These are phyloP conservation scores for Sminthurides aquaticus DNA, from an alignment of 2,888 invertebrate genomes.

Conservation along the genomic window DNA sequence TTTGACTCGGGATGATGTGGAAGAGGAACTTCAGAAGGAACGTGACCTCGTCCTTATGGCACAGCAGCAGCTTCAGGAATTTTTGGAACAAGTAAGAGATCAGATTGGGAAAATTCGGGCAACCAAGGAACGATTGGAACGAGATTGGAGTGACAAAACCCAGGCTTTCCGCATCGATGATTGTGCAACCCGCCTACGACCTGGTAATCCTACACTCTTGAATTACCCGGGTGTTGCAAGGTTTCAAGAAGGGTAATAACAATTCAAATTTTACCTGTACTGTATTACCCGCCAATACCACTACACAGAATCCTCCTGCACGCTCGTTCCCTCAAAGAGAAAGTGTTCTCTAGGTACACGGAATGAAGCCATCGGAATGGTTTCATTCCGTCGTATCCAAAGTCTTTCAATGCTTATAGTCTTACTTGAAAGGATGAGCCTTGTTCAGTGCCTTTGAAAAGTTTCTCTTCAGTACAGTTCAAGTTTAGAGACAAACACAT, in stretches of 20 bases:
- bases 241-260: conserved; percentile 63
- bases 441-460: too few species aligned
- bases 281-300: too few species aligned
- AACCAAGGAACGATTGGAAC: conserved; percentile 73
- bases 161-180: conserved; percentile 71
- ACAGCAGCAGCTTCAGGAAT: conserved; percentile 37
- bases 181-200: conserved; percentile 60
- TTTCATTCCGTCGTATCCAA: too few species aligned
- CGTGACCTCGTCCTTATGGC: conserved; percentile 38
- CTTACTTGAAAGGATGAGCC: too few species aligned
- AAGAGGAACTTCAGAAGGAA: conserved; percentile 64
- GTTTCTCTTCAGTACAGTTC: too few species aligned
- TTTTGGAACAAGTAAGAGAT: conserved; percentile 54
- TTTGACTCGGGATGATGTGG: conserved; percentile 65
- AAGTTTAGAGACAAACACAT: too few species aligned
- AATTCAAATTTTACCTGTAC: too few species aligned
- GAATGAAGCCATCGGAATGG: too few species aligned
- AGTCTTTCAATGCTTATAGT: too few species aligned
- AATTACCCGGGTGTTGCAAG: conserved; percentile 74
- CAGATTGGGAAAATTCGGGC: conserved; percentile 68
- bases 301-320: too few species aligned
- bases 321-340: too few species aligned
- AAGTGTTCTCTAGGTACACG: too few species aligned
- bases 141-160: conserved; percentile 85
- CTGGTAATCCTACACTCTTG: conserved; percentile 61